A percentile compares a stretch with the other conserved stretches of the same genome.
These are phyloP conservation scores for Cecidostiba fungosa DNA, from an alignment of 2,888 invertebrate genomes.

Conservation along the genomic window DNA sequence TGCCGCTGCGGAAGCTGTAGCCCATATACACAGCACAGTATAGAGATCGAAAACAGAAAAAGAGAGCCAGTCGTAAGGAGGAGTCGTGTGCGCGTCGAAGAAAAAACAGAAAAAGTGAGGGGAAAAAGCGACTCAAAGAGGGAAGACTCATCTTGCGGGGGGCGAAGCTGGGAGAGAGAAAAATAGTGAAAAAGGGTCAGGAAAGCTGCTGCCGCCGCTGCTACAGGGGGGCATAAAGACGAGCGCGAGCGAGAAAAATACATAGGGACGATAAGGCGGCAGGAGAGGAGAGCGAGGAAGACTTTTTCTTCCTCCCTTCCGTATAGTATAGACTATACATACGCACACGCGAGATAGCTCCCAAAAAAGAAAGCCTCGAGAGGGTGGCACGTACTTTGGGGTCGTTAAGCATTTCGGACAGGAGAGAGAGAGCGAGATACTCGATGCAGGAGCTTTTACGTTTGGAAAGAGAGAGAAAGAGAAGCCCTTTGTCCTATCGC, in stretches of 20 bases:
- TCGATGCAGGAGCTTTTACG: constrained; percentile 44
- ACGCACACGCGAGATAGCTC: constrained; percentile 29
- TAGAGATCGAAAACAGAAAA: constrained; percentile 27
- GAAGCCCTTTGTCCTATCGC: constrained; percentile 60
- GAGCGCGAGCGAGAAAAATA: constrained; percentile 44
- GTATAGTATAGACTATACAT: not conserved
- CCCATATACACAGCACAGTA: not conserved
- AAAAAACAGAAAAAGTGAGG: constrained; percentile 38
- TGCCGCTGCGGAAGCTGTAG: constrained; percentile 19
- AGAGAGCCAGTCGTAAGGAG: not conserved
- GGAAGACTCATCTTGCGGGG: not conserved
- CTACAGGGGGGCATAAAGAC: not conserved
- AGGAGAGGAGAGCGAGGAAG: constrained; percentile 21
- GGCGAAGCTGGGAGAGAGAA: constrained; percentile 20
- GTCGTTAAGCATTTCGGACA: constrained; percentile 62
- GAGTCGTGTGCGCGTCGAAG: not conserved
- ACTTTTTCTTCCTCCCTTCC: constrained; percentile 48
- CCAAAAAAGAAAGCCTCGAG: constrained; percentile 31
- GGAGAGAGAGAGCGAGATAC: constrained; percentile 24
- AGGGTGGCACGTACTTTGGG: constrained; percentile 60
- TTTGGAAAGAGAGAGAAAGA: constrained; percentile 1
- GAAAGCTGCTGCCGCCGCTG: constrained; percentile 15
- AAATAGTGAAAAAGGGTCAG: constrained; percentile 58
- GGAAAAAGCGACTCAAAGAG: constrained; percentile 18
- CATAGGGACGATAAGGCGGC: constrained; percentile 38